Evolutionary conservation across 1,140 invertebrate species (phyloP).

Genomic region (Sminthurinus signatus): DNA sequence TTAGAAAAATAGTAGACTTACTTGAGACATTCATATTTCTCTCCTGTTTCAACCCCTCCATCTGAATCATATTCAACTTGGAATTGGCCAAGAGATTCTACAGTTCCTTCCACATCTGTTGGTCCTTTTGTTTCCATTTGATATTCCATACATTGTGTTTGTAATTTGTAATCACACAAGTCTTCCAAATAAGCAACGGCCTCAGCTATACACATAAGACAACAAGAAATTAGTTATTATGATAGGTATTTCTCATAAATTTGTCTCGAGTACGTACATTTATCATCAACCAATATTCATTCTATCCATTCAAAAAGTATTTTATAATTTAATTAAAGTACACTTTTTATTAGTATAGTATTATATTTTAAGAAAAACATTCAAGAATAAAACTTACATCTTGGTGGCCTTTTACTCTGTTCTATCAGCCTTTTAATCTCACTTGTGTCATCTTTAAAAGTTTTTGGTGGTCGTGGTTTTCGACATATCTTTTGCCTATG

Average conservation of each 20-base stretch:
- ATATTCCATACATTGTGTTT: conserved; percentile 17
- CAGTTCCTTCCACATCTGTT: not conserved
- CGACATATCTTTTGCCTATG: conserved; percentile 1
- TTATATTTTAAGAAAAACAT: not conserved
- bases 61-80: conserved; percentile 13
- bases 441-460: not conserved
- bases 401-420: not conserved
- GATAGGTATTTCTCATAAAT: too few species aligned
- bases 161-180: conserved; percentile 4
- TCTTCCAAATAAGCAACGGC: not conserved
- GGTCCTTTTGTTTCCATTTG: not conserved
- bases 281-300: too few species aligned
- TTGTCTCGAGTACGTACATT: too few species aligned
- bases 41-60: not conserved
- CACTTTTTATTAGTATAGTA: not conserved
- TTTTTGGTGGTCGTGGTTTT: not conserved
- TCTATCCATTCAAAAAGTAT: too few species aligned
- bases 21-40: conserved; percentile 7
- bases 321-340: not conserved
- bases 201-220: not conserved
- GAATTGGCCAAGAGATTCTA: not conserved
- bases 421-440: not conserved
- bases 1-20: not conserved
- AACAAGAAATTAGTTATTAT: too few species aligned
- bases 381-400: not conserved